phyloP scores from a whole-genome alignment of 1,140 invertebrate genomes.

The Gryon sp. region DNA sequence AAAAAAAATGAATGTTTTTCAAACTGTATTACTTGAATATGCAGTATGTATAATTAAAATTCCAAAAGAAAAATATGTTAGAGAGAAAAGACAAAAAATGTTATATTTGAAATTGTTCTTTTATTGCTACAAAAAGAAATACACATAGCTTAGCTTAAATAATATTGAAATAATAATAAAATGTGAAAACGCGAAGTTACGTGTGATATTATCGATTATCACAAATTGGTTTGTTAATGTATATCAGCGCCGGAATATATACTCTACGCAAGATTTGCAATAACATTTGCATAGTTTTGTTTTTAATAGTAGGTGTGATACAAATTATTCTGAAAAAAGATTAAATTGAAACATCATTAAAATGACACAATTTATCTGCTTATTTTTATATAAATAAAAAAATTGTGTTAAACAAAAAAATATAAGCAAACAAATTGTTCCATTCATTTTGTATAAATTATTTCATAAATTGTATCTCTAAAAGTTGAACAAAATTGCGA shows the following conservation, averaged over 20 bases:
- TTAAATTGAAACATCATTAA: conserved; percentile 6
- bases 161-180: conserved; percentile 64
- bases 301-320: conserved; percentile 7
- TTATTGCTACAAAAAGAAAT: conserved; percentile 73
- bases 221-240: conserved; percentile 66
- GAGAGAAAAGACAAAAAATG: too few relatives aligned
- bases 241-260: conserved; percentile 33
- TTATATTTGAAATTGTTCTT: conserved; percentile 50
- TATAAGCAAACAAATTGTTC: conserved; percentile 9
- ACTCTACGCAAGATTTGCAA: conserved; percentile 24
- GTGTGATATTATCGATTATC: conserved; percentile 71
- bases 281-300: conserved; percentile 14
- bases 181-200: conserved; percentile 68
- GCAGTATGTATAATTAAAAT: too few relatives aligned
- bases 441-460: too few relatives aligned
- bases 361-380: background rate
- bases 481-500: too few relatives aligned
- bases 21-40: too few relatives aligned
- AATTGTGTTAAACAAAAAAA: too few relatives aligned
- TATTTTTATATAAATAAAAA: too few relatives aligned
- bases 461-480: too few relatives aligned
- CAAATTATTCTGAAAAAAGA: background rate
- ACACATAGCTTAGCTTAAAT: conserved; percentile 67
- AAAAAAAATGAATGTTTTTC: too few relatives aligned
- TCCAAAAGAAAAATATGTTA: too few relatives aligned